A percentile compares a stretch with the other conserved stretches of the same genome.
Conservation (phyloP, 2,113 vertebrate genomes). For the Hemicordylus capensis region DNA sequence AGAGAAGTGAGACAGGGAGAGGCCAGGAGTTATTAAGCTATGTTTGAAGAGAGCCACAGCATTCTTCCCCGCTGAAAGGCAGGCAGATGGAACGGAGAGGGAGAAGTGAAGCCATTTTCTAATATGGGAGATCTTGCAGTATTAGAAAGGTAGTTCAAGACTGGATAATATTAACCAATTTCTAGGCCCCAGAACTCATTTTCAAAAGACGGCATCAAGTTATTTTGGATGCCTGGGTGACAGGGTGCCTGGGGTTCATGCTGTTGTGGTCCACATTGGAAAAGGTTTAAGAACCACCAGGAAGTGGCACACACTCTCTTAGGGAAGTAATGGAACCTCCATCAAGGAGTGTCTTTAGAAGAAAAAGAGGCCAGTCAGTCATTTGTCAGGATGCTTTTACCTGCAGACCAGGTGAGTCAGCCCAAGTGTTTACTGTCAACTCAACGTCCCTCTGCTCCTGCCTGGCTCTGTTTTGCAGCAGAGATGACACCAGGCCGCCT, state of each 20-base stretch:
- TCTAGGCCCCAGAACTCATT: background rate
- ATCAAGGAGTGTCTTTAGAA: background rate
- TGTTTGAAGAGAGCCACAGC: too few species aligned
- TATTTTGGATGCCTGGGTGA: background rate
- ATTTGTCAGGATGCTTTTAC: too few species aligned
- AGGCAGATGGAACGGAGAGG: too few species aligned
- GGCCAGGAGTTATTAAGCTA: background rate
- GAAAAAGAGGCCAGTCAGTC: too few species aligned
- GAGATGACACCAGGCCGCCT: too few species aligned
- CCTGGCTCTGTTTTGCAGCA: background rate
- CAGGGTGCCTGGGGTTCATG: background rate
- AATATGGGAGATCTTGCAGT: background rate
- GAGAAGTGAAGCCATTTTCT: too few species aligned
- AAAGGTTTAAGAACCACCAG: background rate
- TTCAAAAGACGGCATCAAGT: background rate
- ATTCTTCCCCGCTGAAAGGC: too few species aligned
- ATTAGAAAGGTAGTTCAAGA: background rate
- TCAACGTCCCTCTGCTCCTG: background rate
- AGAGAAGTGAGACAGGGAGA: background rate
- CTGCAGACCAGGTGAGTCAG: background rate
- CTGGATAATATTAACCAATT: too few species aligned
- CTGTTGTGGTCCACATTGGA: too few species aligned
- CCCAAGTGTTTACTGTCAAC: background rate
- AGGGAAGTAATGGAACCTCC: background rate
- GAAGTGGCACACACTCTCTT: too few species aligned